Evolutionary conservation across 2,888 invertebrate species (phyloP), one percentile per base, ranked within the genome.

Genomic region (Parnassius orleans): DNA sequence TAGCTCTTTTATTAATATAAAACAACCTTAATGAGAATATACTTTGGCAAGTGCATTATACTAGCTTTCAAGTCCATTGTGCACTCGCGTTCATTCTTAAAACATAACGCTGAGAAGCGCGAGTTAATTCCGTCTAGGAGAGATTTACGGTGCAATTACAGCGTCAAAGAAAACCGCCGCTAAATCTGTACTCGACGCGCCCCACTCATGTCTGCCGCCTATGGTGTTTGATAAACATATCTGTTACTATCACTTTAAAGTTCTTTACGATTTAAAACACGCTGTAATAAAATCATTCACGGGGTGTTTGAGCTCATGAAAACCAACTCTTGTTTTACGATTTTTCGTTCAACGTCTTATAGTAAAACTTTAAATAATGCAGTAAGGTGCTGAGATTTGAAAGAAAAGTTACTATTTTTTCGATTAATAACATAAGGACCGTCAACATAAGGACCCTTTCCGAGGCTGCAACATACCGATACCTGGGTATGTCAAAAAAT

Each of bases 81-180:
- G 67, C 68, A 68, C 63, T 66, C 53, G 64, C 63, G 61, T 64
- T 65, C 68, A 69, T 57, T 57, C 48, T 60, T 73, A 69, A 72
- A 60, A 69, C 71, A 70, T 69, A 71, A 68, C 68, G 67, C 55
- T 64, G 61, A 59, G 63, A 60, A 55, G 65, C 56, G 58, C 61
- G 62, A 73, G 78, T 77, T 77, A 79, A 78, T 76, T 75, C 65
- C 53, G 73, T 73, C 70, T 72, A 19, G 57, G 72, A 61, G 73
- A 76, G 76, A 81, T 81, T 80, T 79, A 80, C 76, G 67, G 74
- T 57, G 73, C 79, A 79, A 80, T 80, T 80, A 78, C 70, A 64
- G 68, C 75, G 75, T 78, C 80, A 79, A 77, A 77, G 72, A 74
- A 67, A 71, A 73, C 75, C 73, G 71, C 72, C 65, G 70, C 77